phyloP scores from a whole-genome alignment of 2,797 vertebrate species.

The Sebastes itinus region DNA sequence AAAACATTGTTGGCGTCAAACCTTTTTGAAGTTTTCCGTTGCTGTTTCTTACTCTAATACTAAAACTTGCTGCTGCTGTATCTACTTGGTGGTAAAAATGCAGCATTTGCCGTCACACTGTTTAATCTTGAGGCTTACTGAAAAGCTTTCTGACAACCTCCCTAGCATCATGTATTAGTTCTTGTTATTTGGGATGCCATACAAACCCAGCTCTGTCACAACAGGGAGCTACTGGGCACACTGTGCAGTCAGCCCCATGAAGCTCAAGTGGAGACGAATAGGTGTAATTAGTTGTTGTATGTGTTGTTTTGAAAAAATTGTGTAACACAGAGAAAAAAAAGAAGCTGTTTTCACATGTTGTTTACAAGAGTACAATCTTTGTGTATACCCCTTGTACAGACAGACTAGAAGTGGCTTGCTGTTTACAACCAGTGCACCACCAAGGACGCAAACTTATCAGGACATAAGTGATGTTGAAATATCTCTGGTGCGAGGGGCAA shows the following conservation, averaged over 20 bases:
- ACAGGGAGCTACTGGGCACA: neutral
- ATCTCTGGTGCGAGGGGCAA: neutral
- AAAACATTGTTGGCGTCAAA: slow-evolving; percentile 20
- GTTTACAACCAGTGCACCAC: neutral
- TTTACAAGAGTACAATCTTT: neutral
- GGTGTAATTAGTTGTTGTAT: neutral
- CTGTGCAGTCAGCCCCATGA: neutral
- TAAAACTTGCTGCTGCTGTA: neutral
- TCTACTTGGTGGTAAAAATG: neutral
- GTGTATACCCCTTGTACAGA: neutral
- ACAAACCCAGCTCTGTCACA: slow-evolving; percentile 12
- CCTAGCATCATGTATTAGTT: neutral
- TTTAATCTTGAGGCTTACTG: neutral
- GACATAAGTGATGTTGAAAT: neutral
- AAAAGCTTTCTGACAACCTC: slow-evolving; percentile 15
- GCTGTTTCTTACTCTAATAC: neutral
- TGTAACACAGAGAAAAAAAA: neutral
- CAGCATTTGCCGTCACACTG: neutral
- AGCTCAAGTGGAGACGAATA: neutral
- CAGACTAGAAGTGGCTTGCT: neutral
- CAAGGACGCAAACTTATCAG: neutral
- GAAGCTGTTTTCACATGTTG: neutral
- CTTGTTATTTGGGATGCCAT: neutral
- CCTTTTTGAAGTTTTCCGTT: slow-evolving; percentile 20
- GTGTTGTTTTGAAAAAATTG: neutral